Base-by-base conservation (phyloP, 2,797 vertebrate genomes). In the Anabacerthia variegaticeps region DNA sequence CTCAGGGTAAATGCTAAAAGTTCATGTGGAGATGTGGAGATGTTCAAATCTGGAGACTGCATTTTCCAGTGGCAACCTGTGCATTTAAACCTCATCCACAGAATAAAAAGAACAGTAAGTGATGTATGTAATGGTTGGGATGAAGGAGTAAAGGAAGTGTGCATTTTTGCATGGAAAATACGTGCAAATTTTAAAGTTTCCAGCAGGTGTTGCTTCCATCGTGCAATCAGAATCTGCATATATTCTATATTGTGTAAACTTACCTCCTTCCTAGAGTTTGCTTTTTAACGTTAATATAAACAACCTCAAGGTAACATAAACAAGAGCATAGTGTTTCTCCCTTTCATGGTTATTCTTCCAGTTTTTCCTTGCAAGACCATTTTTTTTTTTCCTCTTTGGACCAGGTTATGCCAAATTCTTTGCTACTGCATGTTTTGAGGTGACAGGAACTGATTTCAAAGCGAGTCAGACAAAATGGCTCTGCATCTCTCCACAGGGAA, bases 371-470 rank as follows among this genome's bases (percentile, higher is more conserved):
- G 23, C 32, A 88, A 67, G 55, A 59, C 21, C 6, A 0, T 37
- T 3, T 39, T 78, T 84, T 84, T 84, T 79, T 85, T 68, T 4
- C 26, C 10, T 65, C 4, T 0, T 44, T 56, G 56, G 39, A 37
- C 6, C 43, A 49, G 30, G 62, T 74, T 91, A 78, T 68, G 43
- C 55, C 66, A 89, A 92, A 61, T 22, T 83, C 67, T 93, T 78
- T 61, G 41, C 73, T 83, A 48, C 49, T 87, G 32, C 56, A 88
- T 73, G 20, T 86, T 94, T 82, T 75, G 71, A 68, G 41, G 73
- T 91, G 67, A 86, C 22, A 63, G 48, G 67, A 93, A 83, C 58
- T 37, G 69, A 37, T 93, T 92, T 88, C 41, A 91, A 92, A 89
- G 46, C 7, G 6, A 84, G 55, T 49, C 63, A 56, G 89, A 65